phyloP scores from a whole-genome alignment of 2,113 vertebrate genomes.

The Phaetusa simplex region DNA sequence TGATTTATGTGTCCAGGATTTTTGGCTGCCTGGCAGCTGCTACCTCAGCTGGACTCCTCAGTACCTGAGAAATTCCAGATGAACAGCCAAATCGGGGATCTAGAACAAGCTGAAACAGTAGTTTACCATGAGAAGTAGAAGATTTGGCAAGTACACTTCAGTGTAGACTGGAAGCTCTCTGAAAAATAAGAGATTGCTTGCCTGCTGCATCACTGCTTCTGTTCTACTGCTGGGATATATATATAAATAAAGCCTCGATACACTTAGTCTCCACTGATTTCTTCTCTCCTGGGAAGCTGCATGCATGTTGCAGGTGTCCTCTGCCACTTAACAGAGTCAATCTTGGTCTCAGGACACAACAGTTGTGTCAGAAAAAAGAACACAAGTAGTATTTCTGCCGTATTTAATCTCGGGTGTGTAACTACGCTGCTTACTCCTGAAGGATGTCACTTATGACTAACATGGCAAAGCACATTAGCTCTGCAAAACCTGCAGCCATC shows the following conservation, averaged over 20 bases:
- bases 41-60: background rate
- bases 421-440: background rate
- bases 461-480: background rate
- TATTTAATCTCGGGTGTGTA: background rate
- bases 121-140: background rate
- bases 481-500: conserved; percentile 29
- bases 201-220: background rate
- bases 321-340: background rate
- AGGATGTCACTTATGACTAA: background rate
- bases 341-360: background rate
- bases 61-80: background rate
- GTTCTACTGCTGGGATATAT: background rate
- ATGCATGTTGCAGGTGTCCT: background rate
- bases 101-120: background rate
- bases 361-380: background rate
- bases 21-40: background rate
- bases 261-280: background rate
- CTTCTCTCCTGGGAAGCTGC: background rate
- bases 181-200: background rate
- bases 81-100: background rate
- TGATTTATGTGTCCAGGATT: background rate
- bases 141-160: background rate
- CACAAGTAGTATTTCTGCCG: background rate
- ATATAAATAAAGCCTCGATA: background rate
- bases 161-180: background rate